phyloP scores from a whole-genome alignment of 1,140 invertebrate genomes.

The Venturia canescens region DNA sequence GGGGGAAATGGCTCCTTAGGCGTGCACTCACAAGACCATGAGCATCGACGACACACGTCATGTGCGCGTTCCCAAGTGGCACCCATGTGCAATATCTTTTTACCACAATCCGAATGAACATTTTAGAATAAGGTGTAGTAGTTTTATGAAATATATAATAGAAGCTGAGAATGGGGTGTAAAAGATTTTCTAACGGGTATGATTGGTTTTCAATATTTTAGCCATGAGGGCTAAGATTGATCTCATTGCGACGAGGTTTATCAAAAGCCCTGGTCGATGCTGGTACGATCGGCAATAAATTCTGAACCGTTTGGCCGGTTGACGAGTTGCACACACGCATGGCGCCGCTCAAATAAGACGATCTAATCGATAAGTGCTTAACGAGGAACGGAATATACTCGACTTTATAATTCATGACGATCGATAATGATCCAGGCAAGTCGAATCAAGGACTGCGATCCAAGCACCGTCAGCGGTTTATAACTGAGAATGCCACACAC shows the following conservation, averaged over 20 bases:
- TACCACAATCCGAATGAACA: no score
- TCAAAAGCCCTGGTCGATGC: constrained; percentile 30
- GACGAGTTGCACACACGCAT: constrained; percentile 22
- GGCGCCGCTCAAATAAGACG: constrained; percentile 43
- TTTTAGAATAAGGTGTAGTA: no score
- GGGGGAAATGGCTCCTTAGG: constrained; percentile 27
- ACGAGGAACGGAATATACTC: constrained; percentile 62
- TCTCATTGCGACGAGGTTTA: neutral
- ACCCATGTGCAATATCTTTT: constrained; percentile 54
- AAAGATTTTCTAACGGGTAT: no score
- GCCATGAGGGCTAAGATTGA: neutral
- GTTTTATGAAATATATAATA: no score
- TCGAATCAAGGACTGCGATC: neutral
- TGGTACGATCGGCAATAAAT: constrained; percentile 26
- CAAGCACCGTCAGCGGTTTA: constrained; percentile 2
- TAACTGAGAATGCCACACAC: constrained; percentile 21
- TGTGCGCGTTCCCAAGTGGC: constrained; percentile 63
- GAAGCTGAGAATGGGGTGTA: neutral
- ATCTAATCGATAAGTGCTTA: constrained; percentile 65
- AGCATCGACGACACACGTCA: constrained; percentile 52
- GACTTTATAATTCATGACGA: constrained; percentile 64
- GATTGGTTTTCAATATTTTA: neutral
- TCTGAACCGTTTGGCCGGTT: constrained; percentile 4
- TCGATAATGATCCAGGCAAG: constrained; percentile 61
- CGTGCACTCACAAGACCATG: constrained; percentile 40